Conservation (phyloP, 2,113 vertebrate species). For the Odocoileus virginianus region DNA sequence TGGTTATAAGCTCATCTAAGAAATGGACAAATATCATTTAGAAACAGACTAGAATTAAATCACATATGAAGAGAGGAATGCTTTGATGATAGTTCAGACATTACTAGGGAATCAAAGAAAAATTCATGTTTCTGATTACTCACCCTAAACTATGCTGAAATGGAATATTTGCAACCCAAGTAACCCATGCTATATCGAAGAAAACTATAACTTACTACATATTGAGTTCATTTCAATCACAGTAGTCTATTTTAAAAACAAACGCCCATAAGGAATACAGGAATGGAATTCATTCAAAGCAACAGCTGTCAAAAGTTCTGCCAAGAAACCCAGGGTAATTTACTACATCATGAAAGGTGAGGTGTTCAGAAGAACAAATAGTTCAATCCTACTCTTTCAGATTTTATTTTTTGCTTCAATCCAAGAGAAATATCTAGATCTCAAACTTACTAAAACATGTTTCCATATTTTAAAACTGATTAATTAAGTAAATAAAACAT, state of each 20-base stretch:
- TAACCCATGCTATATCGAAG: constrained; percentile 44
- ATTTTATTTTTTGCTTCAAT: constrained; percentile 55
- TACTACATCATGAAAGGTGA: constrained; percentile 62
- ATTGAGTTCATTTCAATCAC: constrained; percentile 63
- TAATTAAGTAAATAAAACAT: constrained; percentile 27
- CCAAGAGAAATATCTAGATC: constrained; percentile 13
- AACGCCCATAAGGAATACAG: constrained; percentile 56
- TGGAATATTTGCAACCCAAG: constrained; percentile 54
- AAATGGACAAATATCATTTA: constrained; percentile 41
- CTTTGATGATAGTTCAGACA: constrained; percentile 29
- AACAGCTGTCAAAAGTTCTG: constrained; percentile 63
- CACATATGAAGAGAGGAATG: constrained; percentile 39
- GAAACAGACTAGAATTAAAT: constrained; percentile 50
- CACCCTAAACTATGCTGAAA: constrained; percentile 52
- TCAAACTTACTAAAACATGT: constrained; percentile 19
- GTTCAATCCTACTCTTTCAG: constrained; percentile 47
- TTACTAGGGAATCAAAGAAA: constrained; percentile 47
- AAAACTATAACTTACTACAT: constrained; percentile 59
- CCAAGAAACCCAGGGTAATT: constrained; percentile 63
- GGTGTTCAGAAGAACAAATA: constrained; percentile 57
- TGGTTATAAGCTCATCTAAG: constrained; percentile 20
- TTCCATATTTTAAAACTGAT: constrained; percentile 43
- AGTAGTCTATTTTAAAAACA: constrained; percentile 66
- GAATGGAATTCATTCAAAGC: constrained; percentile 59
- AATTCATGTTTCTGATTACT: constrained; percentile 58